Conservation (phyloP, 2,797 vertebrate genomes). For the Rousettus madagascariensis region DNA sequence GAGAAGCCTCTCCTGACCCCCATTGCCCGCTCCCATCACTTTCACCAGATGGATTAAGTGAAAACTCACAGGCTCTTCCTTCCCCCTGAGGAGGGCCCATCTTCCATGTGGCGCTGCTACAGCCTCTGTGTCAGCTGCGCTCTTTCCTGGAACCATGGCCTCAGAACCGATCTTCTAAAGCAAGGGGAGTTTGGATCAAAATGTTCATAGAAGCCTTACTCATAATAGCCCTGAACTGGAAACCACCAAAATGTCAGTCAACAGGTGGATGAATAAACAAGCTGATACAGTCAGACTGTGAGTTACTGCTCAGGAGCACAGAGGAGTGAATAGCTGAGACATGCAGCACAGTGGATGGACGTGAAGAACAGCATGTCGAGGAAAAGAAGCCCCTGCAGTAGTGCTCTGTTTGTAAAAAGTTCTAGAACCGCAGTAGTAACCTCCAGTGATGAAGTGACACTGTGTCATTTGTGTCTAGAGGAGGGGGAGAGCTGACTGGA, state of each 20-base stretch:
- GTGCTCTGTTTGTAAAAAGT: too few relatives aligned
- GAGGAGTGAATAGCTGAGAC: rapidly evolving
- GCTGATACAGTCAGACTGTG: rapidly evolving
- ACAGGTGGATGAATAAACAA: neutral
- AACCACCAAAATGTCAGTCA: neutral
- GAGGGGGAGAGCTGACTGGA: neutral
- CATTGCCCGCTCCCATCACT: rapidly evolving
- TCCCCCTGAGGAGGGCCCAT: neutral
- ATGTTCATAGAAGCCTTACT: neutral
- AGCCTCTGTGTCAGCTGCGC: rapidly evolving
- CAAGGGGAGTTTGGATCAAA: neutral
- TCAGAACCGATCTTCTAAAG: neutral
- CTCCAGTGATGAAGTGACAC: neutral
- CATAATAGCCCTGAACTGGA: neutral
- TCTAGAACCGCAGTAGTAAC: neutral
- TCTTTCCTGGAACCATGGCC: neutral
- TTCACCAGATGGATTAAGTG: neutral
- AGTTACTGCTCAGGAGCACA: too few relatives aligned
- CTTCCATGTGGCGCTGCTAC: rapidly evolving
- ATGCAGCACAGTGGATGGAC: rapidly evolving
- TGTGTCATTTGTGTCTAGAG: neutral
- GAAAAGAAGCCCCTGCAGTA: neutral
- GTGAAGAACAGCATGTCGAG: neutral
- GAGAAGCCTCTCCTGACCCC: neutral
- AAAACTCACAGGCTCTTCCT: neutral